A percentile compares a stretch with the other conserved stretches of the same genome.
phyloP scores from a whole-genome alignment of 2,113 vertebrate genomes.

The Salvator merianae region DNA sequence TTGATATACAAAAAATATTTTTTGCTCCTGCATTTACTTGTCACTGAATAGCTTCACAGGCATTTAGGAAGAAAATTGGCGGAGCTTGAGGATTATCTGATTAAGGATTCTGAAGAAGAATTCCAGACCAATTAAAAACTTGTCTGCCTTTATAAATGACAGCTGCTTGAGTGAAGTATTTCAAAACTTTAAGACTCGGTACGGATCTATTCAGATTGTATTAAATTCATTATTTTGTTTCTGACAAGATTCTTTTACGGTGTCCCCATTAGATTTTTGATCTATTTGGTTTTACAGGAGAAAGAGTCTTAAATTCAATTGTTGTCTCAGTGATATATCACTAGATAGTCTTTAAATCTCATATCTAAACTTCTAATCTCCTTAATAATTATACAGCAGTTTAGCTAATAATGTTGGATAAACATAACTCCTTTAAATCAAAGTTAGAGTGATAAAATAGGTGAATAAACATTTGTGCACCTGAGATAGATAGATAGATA shows the following conservation, averaged over 20 bases:
- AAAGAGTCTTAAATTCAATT: constrained; percentile 31
- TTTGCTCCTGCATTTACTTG: no score
- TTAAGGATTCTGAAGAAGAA: not conserved
- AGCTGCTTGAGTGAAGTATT: not conserved
- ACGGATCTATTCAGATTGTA: not conserved
- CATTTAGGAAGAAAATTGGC: no score
- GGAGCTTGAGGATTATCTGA: not conserved
- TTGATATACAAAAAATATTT: no score
- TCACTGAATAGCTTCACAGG: no score
- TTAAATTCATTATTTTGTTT: constrained; percentile 8
- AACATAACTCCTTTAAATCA: constrained; percentile 31
- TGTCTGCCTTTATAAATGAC: not conserved
- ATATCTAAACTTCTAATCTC: constrained; percentile 4
- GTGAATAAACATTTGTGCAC: constrained; percentile 18
- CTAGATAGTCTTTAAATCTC: not conserved
- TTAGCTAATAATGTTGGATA: constrained; percentile 1
- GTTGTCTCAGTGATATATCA: constrained; percentile 40
- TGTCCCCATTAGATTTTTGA: constrained; percentile 27
- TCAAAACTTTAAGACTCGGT: not conserved
- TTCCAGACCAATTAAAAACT: not conserved
- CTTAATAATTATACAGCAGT: constrained; percentile 11
- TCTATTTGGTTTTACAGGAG: constrained; percentile 11
- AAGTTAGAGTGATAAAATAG: constrained; percentile 14
- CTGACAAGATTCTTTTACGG: constrained; percentile 2
- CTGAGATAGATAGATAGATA: constrained; percentile 16